Base-by-base conservation (phyloP, 2,113 vertebrate species). In the Pipra filicauda region DNA sequence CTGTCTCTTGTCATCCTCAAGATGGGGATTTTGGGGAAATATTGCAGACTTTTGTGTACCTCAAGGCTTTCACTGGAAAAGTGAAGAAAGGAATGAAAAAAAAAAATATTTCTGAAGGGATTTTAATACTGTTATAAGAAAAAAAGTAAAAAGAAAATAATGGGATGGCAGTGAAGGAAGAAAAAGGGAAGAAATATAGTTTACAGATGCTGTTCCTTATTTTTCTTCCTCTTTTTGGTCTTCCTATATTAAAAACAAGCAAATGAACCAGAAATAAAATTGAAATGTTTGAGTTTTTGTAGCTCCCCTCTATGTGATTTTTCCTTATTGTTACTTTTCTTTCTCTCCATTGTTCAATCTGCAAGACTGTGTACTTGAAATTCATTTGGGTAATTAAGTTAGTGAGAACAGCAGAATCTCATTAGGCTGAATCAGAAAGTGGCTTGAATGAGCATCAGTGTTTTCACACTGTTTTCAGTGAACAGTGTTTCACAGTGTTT, bases 121-220 rank as follows among this genome's bases (percentile, higher is more conserved):
- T 85, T 95, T 84, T 95, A 80, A 91, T 95, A 51, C 43, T 64
- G 16, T 74, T 90, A 26, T 20, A 88, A 96, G 18, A 92, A 94
- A 94, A 87, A 43, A 57, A 86, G 13, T 82, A 83, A 87, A 85
- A 96, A 93, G 41, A 95, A 95, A 97, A 95, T 95, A 95, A 90
- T 52, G 33, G 84, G 30, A 94, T 92, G 90, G 64, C 91, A 96
- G 26, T 96, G 94, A 74, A 97, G 88, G 70, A 95, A 84, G 83
- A 96, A 96, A 96, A 94, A 80, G 69, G 88, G 97, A 89, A 94
- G 83, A 74, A 98, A 98, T 97, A 92, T 95, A 97, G 88, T 52
- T 86, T 94, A 73, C 97, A 98, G 96, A 98, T 97, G 96, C 51
- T 80, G 94, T 95, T 96, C 93, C 91, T 93, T 93, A 70, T 93